Conservation (phyloP, 2,888 invertebrate species). For the Atethmia centrago region DNA sequence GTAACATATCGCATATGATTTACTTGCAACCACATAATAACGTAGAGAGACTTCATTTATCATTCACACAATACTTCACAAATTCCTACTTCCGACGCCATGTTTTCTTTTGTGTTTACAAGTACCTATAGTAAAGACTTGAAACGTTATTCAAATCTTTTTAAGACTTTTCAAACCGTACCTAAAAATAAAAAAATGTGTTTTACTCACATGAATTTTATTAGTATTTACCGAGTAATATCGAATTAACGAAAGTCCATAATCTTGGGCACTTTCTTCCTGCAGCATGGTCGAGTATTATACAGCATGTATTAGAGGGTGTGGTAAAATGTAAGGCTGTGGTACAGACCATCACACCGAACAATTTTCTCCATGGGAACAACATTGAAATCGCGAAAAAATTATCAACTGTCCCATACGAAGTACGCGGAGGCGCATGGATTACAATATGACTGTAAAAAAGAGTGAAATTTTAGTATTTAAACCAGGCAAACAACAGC, state of each 20-base stretch:
- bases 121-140: slow-evolving; percentile 8
- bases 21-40: slow-evolving; percentile 74
- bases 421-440: no score
- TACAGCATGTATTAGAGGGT: no score
- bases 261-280: neutral
- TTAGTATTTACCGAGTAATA: neutral
- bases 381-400: no score
- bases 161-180: neutral
- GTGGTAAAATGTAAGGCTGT: no score
- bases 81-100: slow-evolving; percentile 67
- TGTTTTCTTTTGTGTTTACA: slow-evolving; percentile 57
- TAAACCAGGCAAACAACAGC: no score
- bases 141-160: neutral
- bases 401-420: no score
- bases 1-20: slow-evolving; percentile 68
- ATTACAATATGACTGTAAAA: no score
- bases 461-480: no score
- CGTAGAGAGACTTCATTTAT: slow-evolving; percentile 74
- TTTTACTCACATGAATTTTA: neutral
- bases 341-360: no score
- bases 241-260: neutral
- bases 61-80: slow-evolving; percentile 79
- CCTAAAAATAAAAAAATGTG: neutral
- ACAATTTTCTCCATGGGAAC: no score
- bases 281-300: neutral